Base-by-base conservation (phyloP, 2,113 vertebrate genomes). In the Tringa solitaria region DNA sequence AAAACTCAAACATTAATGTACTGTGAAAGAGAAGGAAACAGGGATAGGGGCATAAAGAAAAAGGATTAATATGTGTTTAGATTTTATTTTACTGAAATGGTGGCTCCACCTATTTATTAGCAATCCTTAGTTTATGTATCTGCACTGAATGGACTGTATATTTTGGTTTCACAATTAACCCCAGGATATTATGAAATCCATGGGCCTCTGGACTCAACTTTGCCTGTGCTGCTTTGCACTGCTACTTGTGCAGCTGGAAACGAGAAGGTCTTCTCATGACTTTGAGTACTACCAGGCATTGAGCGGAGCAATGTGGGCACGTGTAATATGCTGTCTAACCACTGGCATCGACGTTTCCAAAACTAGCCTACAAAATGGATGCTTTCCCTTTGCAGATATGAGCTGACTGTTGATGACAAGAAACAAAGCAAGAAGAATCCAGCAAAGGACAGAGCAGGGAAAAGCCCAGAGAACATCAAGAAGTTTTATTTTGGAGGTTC, bases 401-500 rank as follows among this genome's bases (percentile, higher is more conserved):
- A 99, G 81, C 97, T 99, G 88, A 84, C 98, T 75, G 97, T 99
- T 76, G 99, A 99, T 53, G 99, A 99, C 89, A 98, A 98, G 98
- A 99, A 98, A 95, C 98, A 98, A 96, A 98, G 98, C 59, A 99
- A 97, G 97, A 98, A 97, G 90, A 98, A 97, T 91, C 92, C 98
- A 96, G 74, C 80, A 37, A 98, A 96, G 86, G 97, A 97, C 1
- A 95, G 97, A 51, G 95, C 95, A 27, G 97, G 96, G 5, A 89
- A 95, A 59, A 92, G 97, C 14, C 82, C 76, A 5, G 65, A 97
- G 22, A 73, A 67, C 3, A 7, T 82, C 32, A 98, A 97, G 85
- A 98, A 97, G 84, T 99, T 99, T 96, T 99, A 99, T 91, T 99
- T 99, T 14, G 99, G 99, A 4, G 99, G 99, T 10, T 99, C 98